Percentiles rank a stretch among this genome's conserved stretches.
Conservation (phyloP, 2,113 vertebrate species). For the Rostratula benghalensis region DNA sequence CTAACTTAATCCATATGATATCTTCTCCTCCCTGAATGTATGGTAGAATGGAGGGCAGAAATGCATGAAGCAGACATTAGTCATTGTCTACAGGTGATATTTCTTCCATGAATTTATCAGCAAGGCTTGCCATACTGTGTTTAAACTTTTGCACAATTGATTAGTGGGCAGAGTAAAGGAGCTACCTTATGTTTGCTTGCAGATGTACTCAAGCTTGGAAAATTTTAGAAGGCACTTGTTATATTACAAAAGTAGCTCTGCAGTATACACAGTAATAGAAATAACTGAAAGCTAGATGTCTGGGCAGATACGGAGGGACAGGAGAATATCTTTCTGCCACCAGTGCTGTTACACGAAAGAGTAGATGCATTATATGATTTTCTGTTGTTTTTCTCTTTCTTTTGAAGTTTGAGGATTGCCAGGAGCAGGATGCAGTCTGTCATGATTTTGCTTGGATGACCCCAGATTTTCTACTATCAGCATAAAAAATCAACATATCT, state of each 20-base stretch:
- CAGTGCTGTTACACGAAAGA: accelerated
- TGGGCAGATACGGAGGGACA: background rate
- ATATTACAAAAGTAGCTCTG: background rate
- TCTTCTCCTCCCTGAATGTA: slow-evolving; percentile 64
- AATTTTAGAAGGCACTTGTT: background rate
- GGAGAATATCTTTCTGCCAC: background rate
- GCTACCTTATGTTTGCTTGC: background rate
- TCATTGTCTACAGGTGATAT: slow-evolving; percentile 79
- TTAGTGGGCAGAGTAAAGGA: slow-evolving; percentile 59
- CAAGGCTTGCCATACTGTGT: slow-evolving; percentile 63
- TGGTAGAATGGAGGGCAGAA: slow-evolving; percentile 54
- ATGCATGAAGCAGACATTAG: slow-evolving; percentile 76
- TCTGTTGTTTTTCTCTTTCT: background rate
- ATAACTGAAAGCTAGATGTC: background rate
- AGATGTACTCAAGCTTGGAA: background rate
- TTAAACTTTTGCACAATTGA: slow-evolving; percentile 76
- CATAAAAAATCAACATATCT: background rate
- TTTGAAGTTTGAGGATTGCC: background rate
- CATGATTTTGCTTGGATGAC: background rate
- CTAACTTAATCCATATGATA: slow-evolving; percentile 88
- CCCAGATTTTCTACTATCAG: background rate
- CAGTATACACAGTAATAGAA: background rate
- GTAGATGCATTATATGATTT: background rate
- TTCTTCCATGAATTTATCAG: slow-evolving; percentile 72
- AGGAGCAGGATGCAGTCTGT: background rate